Conservation (phyloP, 1,140 invertebrate genomes). For the Nomia melanderi region DNA sequence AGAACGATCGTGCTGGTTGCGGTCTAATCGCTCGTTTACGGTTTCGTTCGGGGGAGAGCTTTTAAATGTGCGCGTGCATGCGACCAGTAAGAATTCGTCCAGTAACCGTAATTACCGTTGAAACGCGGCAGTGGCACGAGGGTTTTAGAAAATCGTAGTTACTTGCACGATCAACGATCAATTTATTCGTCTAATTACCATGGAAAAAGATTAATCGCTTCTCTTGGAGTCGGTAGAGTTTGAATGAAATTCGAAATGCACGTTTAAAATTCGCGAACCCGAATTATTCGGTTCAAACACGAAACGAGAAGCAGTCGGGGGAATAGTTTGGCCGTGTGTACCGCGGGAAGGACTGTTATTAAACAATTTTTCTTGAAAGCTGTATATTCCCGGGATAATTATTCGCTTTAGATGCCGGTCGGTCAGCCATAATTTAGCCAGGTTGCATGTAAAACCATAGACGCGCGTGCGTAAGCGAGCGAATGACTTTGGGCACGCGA, state of each 20-base stretch:
- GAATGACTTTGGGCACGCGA: conserved; percentile 38
- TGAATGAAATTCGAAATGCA: too few species aligned
- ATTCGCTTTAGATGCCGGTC: conserved; percentile 16
- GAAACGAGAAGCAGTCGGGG: neutral
- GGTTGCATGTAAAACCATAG: conserved; percentile 27
- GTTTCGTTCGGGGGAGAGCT: neutral
- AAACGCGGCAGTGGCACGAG: neutral
- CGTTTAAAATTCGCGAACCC: too few species aligned
- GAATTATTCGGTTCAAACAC: neutral
- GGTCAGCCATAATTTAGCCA: conserved; percentile 8
- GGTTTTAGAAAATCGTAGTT: neutral
- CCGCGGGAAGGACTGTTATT: conserved; percentile 20
- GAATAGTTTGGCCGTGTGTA: neutral
- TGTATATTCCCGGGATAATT: conserved; percentile 28
- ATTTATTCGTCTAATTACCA: neutral
- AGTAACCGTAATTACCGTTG: neutral
- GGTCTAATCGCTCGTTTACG: neutral
- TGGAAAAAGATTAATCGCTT: too few species aligned
- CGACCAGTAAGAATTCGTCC: neutral
- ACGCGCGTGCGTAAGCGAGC: neutral
- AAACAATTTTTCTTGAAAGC: conserved; percentile 12
- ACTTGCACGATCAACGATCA: neutral
- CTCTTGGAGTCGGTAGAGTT: too few species aligned
- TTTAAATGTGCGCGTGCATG: neutral
- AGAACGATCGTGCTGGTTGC: neutral